These are phyloP conservation scores for Periophthalmodon schlosseri DNA, from an alignment of 2,113 vertebrate genomes.

Conservation along the genomic window DNA sequence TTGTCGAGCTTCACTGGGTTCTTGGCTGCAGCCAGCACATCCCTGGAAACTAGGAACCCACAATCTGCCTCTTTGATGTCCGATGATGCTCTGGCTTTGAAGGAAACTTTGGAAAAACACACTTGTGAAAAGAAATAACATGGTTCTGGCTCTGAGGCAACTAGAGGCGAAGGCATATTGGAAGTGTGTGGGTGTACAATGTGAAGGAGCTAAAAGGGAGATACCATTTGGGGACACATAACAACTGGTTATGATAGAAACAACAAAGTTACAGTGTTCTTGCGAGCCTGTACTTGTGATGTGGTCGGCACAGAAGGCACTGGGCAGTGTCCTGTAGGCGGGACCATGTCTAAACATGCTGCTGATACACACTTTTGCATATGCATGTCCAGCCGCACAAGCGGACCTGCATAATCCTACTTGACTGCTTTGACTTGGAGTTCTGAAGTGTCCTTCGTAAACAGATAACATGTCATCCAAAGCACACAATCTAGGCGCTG, in stretches of 20 bases:
- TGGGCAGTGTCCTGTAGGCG: conserved; percentile 39
- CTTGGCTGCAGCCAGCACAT: conserved; percentile 64
- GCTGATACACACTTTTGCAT: conserved; percentile 37
- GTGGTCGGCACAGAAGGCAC: conserved; percentile 40
- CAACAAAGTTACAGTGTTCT: conserved; percentile 62
- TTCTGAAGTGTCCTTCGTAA: conserved; percentile 42
- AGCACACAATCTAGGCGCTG: conserved; percentile 40
- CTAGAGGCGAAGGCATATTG: conserved; percentile 68
- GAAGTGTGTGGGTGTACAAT: conserved; percentile 52
- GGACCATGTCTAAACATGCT: conserved; percentile 34
- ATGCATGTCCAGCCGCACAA: conserved; percentile 25
- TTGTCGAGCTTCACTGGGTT: conserved; percentile 72
- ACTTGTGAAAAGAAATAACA: conserved; percentile 65
- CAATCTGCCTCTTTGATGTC: conserved; percentile 75
- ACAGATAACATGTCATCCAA: conserved; percentile 43
- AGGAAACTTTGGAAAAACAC: conserved; percentile 66
- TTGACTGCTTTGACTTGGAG: conserved; percentile 36
- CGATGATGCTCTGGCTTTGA: conserved; percentile 70
- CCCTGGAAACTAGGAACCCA: conserved; percentile 73
- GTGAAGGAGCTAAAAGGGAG: conserved; percentile 48
- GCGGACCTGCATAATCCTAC: not conserved
- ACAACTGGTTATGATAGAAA: conserved; percentile 66
- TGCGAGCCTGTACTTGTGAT: conserved; percentile 58
- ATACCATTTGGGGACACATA: conserved; percentile 58
- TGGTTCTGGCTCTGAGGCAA: conserved; percentile 50